A percentile compares a stretch with the other conserved stretches of the same genome.
phyloP scores from a whole-genome alignment of 2,888 invertebrate genomes.

The Pollenia labialis region DNA sequence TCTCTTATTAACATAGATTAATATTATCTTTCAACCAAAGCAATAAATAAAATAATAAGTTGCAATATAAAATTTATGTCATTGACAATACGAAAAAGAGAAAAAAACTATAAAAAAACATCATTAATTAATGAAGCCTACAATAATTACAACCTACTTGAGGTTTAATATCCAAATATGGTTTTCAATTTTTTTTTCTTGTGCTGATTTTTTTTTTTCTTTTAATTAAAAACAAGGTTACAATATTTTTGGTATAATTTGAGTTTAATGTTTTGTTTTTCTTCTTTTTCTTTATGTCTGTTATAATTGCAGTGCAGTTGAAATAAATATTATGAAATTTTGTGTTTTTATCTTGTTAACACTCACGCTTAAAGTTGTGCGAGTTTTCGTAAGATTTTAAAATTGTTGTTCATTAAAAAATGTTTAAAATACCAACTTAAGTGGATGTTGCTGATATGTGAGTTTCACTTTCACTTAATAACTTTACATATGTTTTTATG shows the following conservation, averaged over 20 bases:
- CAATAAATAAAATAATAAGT: not conserved
- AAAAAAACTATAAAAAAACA: conserved; percentile 5
- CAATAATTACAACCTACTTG: conserved; percentile 59
- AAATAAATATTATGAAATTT: not conserved
- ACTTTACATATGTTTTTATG: not conserved
- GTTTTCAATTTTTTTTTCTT: conserved; percentile 19
- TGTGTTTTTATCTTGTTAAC: not conserved
- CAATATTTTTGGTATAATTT: conserved; percentile 46
- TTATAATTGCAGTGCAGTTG: conserved; percentile 33
- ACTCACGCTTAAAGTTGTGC: conserved; percentile 3
- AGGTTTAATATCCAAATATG: conserved; percentile 50
- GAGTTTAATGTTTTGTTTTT: not conserved
- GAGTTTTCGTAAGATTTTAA: conserved; percentile 7
- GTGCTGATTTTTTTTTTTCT: not conserved
- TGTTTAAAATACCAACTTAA: not conserved
- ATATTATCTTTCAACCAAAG: not conserved
- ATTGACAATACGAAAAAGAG: conserved; percentile 14
- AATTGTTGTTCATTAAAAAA: not conserved
- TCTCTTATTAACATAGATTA: conserved; percentile 7
- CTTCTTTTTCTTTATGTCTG: not conserved
- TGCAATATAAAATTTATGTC: conserved; percentile 1
- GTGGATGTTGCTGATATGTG: conserved; percentile 28
- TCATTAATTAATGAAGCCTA: conserved; percentile 62
- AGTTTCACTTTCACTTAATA: conserved; percentile 51
- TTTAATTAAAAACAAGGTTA: conserved; percentile 46